Conservation (phyloP, 2,797 vertebrate species). For the Cossypha heuglini region DNA sequence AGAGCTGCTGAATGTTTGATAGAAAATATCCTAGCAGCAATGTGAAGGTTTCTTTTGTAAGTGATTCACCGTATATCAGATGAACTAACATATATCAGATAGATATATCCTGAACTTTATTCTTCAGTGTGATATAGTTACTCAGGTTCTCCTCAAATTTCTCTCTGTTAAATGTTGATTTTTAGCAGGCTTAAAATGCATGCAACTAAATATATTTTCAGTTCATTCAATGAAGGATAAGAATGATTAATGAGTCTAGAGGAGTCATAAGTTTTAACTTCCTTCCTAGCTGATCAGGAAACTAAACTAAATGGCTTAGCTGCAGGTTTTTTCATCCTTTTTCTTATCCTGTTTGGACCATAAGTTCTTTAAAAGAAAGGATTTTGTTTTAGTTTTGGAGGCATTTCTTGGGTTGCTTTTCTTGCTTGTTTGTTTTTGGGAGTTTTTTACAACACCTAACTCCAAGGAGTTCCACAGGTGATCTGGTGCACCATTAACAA, state of each 20-base stretch:
- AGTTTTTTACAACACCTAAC: not conserved
- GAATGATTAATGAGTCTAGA: not conserved
- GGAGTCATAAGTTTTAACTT: not conserved
- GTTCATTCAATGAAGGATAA: not conserved
- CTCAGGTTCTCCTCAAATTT: not conserved
- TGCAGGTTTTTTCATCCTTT: not conserved
- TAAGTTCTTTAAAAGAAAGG: not conserved
- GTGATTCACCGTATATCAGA: not conserved
- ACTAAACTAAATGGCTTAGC: not conserved
- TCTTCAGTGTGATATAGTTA: not conserved
- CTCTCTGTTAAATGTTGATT: not conserved
- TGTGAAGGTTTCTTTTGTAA: not conserved
- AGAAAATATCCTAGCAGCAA: not conserved
- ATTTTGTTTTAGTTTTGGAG: not conserved
- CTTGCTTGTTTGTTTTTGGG: not conserved
- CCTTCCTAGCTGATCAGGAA: not conserved
- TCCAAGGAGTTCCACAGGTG: not conserved
- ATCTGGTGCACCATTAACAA: not conserved
- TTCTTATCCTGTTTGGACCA: not conserved
- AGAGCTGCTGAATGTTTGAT: not conserved
- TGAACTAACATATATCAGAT: not conserved
- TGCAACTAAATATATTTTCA: not conserved
- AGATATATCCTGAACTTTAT: not conserved
- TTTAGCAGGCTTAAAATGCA: not conserved
- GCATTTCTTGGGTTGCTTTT: rapidly evolving